phyloP scores from a whole-genome alignment of 2,888 invertebrate species.

The Herminia tarsipennalis region DNA sequence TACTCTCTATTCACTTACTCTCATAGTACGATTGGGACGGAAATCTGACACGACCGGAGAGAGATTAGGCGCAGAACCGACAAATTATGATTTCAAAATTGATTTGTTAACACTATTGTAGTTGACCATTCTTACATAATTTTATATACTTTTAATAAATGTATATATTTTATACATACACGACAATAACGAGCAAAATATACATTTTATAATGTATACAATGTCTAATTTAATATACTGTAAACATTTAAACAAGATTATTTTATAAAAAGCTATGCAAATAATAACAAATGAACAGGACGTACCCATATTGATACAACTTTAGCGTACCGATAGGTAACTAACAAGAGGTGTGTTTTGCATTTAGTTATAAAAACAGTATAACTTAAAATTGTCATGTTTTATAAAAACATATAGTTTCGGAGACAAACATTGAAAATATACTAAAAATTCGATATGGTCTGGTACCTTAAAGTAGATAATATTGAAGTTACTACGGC shows the following conservation, averaged over 20 bases:
- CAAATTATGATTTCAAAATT: too few relatives aligned
- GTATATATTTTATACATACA: conserved; percentile 7
- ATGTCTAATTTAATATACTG: conserved; percentile 1
- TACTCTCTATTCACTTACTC: too few relatives aligned
- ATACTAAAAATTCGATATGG: background rate
- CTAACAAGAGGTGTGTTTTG: conserved; percentile 2
- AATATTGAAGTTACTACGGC: too few relatives aligned
- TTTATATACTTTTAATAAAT: background rate
- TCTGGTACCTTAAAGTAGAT: too few relatives aligned
- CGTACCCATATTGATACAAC: conserved; percentile 13
- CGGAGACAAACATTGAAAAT: conserved; percentile 2
- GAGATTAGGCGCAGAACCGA: too few relatives aligned
- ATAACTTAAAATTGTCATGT: conserved; percentile 11
- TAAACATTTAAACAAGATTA: background rate
- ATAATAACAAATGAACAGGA: conserved; percentile 16
- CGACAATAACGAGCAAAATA: background rate
- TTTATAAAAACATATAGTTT: conserved; percentile 5
- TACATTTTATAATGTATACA: background rate
- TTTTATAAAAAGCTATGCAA: conserved; percentile 11
- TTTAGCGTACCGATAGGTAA: conserved; percentile 8
- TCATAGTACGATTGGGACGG: too few relatives aligned
- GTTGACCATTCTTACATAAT: too few relatives aligned
- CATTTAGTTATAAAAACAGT: conserved; percentile 1
- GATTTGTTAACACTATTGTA: too few relatives aligned
- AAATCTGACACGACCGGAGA: too few relatives aligned